Conservation (phyloP, 2,888 invertebrate genomes). For the Acrobasis suavella region DNA sequence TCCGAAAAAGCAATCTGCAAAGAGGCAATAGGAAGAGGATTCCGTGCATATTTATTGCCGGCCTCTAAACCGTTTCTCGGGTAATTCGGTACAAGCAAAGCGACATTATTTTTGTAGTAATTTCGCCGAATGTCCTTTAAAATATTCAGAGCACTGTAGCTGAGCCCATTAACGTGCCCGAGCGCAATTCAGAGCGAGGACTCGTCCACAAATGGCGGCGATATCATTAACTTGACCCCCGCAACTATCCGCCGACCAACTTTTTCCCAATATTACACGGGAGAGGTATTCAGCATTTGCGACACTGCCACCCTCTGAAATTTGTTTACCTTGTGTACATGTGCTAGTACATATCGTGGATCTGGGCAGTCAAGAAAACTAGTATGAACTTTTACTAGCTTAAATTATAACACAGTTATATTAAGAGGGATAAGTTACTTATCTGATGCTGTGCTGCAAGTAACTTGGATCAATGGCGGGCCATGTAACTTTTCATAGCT, state of each 20-base stretch:
- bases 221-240: conserved; percentile 81
- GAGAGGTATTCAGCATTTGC: conserved; percentile 62
- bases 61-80: conserved; percentile 77
- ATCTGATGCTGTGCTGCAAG: too few relatives aligned
- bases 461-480: too few relatives aligned
- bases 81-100: conserved; percentile 79
- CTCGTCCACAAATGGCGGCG: conserved; percentile 78
- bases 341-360: neutral
- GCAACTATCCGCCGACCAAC: conserved; percentile 73
- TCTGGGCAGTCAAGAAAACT: neutral
- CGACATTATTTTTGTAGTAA: conserved; percentile 82
- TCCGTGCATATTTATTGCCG: conserved; percentile 76
- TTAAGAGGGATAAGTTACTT: too few relatives aligned
- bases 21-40: conserved; percentile 74
- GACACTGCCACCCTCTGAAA: conserved; percentile 43
- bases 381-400: neutral
- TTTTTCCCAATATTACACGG: conserved; percentile 78
- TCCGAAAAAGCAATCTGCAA: conserved; percentile 73
- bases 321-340: conserved; percentile 50
- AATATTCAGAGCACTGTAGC: conserved; percentile 80
- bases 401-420: too few relatives aligned
- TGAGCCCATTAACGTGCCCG: conserved; percentile 78
- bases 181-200: conserved; percentile 74
- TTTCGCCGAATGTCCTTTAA: conserved; percentile 81
- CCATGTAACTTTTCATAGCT: too few relatives aligned